Base-by-base conservation (phyloP, 2,113 vertebrate genomes). In the Antigone vipio region DNA sequence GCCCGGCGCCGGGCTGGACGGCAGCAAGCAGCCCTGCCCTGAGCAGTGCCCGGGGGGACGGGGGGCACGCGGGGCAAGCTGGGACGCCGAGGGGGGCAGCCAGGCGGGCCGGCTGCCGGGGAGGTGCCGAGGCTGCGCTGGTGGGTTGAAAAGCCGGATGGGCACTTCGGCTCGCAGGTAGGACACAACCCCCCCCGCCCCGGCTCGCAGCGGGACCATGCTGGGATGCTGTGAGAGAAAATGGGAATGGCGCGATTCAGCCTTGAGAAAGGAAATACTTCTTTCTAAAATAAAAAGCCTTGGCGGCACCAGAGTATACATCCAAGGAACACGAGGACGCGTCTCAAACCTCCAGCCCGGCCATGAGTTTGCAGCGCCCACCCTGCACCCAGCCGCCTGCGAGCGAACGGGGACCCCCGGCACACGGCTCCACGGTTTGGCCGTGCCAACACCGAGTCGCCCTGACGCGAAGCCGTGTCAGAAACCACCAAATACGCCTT, bases 151-250 rank as follows among this genome's bases (percentile, higher is more conserved):
- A 59, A 52, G 5, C 19, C 21, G 19, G 42, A n/a, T 1, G 2
- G 32, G 34, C 35, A 20, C 14, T 24, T 71, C 2, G 4, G 45
- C 23, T 95, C 4, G 0, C 58, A 56, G 56, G 40, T 9, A 30
- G 60, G 29, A n/a, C 17, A 11, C 42, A 62, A 58, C 14, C 5
- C 5, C 40, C 3, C 0, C 14, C 5, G 38, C 4, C 42, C 4
- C 0, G 0, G 9, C 45, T 15, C 1, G 0, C 44, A 38, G 81
- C 3, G 17, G n/a, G 72, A 40, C 4, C 1, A 5, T 12, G 27
- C 76, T 13, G 26, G 40, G 53, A 30, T 26, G 24, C 49, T 40
- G 0, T 14, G 44, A 40, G 58, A 50, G 5, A 30, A 59, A 88
- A 42, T 1, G 27, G 47, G 56, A 71, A 42, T 27, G 56, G 16